A percentile compares a stretch with the other conserved stretches of the same genome.
phyloP scores from a whole-genome alignment of 2,113 vertebrate species.

The Actenoides hombroni region DNA sequence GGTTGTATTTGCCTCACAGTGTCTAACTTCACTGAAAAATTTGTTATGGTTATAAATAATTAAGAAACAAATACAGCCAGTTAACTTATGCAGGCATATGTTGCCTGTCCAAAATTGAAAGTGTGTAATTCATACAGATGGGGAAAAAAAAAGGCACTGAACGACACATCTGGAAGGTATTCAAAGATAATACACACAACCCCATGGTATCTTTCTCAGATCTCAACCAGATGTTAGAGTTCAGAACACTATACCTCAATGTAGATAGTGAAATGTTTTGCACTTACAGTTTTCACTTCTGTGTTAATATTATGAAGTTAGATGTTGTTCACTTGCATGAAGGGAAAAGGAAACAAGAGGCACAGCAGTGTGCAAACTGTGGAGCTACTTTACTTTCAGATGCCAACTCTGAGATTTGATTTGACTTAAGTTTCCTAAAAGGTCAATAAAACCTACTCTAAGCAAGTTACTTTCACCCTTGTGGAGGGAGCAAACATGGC shows the following conservation, averaged over 20 bases:
- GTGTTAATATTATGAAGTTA: background rate
- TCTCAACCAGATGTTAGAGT: background rate
- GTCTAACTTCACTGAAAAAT: background rate
- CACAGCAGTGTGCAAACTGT: background rate
- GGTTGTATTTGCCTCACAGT: background rate
- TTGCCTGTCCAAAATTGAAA: background rate
- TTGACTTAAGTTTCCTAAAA: background rate
- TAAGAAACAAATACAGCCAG: background rate
- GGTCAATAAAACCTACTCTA: background rate
- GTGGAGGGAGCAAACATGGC: background rate
- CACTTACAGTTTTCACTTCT: background rate
- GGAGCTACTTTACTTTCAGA: background rate
- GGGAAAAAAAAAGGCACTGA: background rate
- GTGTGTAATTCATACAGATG: background rate
- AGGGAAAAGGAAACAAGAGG: background rate
- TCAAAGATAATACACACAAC: background rate
- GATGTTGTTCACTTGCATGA: background rate
- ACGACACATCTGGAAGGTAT: background rate
- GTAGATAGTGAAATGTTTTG: background rate
- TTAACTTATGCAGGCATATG: background rate
- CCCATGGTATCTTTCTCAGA: background rate
- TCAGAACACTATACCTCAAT: background rate
- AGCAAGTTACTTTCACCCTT: background rate
- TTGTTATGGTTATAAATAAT: background rate
- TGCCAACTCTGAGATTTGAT: background rate